Evolutionary conservation across 2,113 vertebrate genomes (phyloP).

Genomic region (Lepisosteus osseus): DNA sequence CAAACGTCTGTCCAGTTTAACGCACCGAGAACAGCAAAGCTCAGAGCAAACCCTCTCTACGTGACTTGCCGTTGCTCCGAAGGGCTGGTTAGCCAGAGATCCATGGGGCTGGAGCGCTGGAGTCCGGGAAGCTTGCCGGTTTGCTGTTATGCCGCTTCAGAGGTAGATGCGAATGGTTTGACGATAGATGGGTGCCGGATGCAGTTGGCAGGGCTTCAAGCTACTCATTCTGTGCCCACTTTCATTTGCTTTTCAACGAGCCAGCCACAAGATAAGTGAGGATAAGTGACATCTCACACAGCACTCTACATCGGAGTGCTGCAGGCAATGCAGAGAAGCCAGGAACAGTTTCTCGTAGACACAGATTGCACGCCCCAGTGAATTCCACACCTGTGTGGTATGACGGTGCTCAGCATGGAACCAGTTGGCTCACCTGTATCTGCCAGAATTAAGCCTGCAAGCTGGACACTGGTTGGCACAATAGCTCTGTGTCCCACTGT

Average conservation of each 20-base stretch:
- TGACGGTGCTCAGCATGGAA: no score
- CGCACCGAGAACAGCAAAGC: no score
- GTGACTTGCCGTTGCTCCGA: conserved; percentile 42
- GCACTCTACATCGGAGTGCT: neutral
- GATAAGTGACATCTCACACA: neutral
- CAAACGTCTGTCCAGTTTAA: no score
- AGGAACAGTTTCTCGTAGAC: no score
- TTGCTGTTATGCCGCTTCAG: conserved; percentile 62
- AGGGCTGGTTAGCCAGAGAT: conserved; percentile 64
- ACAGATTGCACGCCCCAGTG: no score
- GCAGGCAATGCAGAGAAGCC: no score
- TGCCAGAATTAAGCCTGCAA: no score
- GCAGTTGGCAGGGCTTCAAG: conserved; percentile 68
- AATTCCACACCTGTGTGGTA: no score
- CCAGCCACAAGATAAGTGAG: conserved; percentile 3
- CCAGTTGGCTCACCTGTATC: no score
- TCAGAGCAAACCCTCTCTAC: neutral
- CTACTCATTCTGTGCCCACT: conserved; percentile 59
- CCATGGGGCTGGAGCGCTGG: conserved; percentile 49
- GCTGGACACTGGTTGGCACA: no score
- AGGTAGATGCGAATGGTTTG: conserved; percentile 60
- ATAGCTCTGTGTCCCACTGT: no score
- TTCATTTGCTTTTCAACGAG: neutral
- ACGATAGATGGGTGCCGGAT: conserved; percentile 76
- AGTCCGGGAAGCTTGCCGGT: conserved; percentile 48